phyloP scores from a whole-genome alignment of 2,888 invertebrate species.

The Melanostoma scalare region DNA sequence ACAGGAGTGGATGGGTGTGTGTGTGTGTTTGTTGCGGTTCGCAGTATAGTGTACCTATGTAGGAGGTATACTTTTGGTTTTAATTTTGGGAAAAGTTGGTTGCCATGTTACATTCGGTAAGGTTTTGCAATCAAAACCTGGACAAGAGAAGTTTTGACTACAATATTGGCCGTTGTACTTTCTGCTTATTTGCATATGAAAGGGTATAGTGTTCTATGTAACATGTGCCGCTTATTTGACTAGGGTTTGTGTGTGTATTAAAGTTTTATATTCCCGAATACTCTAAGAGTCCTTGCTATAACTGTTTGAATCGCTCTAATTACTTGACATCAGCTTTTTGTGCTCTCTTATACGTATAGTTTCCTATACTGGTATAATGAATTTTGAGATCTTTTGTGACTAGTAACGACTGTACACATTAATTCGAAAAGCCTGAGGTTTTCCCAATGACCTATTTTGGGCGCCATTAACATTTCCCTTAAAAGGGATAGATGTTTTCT shows the following conservation, averaged over 20 bases:
- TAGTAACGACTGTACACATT: no score
- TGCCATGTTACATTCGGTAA: slow-evolving; percentile 59
- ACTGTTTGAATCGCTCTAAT: background rate
- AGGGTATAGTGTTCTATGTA: slow-evolving; percentile 24
- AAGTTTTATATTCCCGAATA: slow-evolving; percentile 4
- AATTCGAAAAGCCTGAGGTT: no score
- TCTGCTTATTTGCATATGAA: slow-evolving; percentile 55
- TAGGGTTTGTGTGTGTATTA: slow-evolving; percentile 25
- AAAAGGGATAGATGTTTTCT: no score
- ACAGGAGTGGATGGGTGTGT: background rate
- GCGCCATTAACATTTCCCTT: no score
- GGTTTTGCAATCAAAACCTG: slow-evolving; percentile 52
- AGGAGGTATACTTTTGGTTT: slow-evolving; percentile 61
- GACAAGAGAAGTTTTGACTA: slow-evolving; percentile 29
- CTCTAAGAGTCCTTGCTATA: background rate
- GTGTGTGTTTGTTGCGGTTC: slow-evolving; percentile 1
- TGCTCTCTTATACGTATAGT: no score
- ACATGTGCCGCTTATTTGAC: slow-evolving; percentile 30
- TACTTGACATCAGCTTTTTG: no score
- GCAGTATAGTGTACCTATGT: slow-evolving; percentile 20
- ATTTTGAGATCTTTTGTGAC: no score
- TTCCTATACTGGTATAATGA: no score
- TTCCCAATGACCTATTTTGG: no score
- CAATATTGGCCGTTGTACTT: background rate
- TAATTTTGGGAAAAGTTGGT: slow-evolving; percentile 62